These are phyloP conservation scores for Pandemis heparana DNA, from an alignment of 2,888 invertebrate genomes.

Conservation along the genomic window DNA sequence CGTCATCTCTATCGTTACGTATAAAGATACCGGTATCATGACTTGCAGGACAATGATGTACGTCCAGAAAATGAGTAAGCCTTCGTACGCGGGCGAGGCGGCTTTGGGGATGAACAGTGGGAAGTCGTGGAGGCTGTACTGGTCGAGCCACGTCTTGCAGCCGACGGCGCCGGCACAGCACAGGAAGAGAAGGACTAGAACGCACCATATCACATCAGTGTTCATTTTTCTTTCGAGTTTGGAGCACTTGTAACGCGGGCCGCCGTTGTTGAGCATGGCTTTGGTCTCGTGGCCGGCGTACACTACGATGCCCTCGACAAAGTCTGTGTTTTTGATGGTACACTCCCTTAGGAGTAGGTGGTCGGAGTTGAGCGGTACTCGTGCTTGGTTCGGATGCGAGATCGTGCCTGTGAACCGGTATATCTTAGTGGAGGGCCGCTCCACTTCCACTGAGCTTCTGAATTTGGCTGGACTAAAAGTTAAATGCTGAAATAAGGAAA, in stretches of 20 bases:
- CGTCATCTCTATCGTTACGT: conserved; percentile 98
- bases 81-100: conserved; percentile 88
- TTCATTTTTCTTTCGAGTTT: conserved; percentile 97
- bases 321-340: conserved; percentile 98
- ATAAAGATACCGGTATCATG: conserved; percentile 98
- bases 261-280: conserved; percentile 98
- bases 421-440: conserved; percentile 97
- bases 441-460: conserved; percentile 94
- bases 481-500: conserved; percentile 84
- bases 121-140: conserved; percentile 78
- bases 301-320: conserved; percentile 97
- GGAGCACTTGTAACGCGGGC: conserved; percentile 97
- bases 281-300: conserved; percentile 99
- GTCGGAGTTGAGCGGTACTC: conserved; percentile 94
- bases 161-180: conserved; percentile 97
- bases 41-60: conserved; percentile 98
- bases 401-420: conserved; percentile 97
- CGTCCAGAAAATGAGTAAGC: conserved; percentile 96
- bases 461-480: conserved; percentile 93
- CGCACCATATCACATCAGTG: conserved; percentile 98
- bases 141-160: conserved; percentile 93
- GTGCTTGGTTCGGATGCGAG: conserved; percentile 91
- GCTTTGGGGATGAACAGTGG: conserved; percentile 89
- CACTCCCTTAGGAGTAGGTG: conserved; percentile 97
- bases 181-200: conserved; percentile 94